These are phyloP conservation scores for Lepidocolaptes lacrymiger DNA, from an alignment of 2,797 vertebrate genomes.

Conservation along the genomic window DNA sequence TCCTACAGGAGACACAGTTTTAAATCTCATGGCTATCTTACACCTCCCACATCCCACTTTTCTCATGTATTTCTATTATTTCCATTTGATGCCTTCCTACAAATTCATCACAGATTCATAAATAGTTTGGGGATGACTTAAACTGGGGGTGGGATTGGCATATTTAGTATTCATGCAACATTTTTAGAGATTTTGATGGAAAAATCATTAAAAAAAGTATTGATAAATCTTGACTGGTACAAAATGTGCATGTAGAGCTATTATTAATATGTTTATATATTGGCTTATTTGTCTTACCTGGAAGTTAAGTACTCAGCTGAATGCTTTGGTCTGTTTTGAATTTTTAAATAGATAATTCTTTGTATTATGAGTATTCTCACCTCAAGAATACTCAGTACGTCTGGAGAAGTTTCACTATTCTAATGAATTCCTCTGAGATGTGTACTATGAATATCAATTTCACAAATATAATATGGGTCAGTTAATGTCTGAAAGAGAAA, in stretches of 20 bases:
- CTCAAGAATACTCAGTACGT: constrained; percentile 11
- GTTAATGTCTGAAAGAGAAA: not conserved
- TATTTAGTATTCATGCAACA: not conserved
- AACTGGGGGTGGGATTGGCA: not conserved
- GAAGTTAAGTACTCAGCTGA: not conserved
- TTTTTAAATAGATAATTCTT: not conserved
- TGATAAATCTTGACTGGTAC: not conserved
- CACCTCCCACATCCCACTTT: constrained; percentile 29
- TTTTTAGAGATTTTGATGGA: not conserved
- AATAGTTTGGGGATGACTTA: constrained; percentile 32
- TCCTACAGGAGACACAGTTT: not conserved
- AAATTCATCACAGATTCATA: constrained; percentile 13
- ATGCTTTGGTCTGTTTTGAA: not conserved
- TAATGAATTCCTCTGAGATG: constrained; percentile 34
- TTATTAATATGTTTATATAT: not conserved
- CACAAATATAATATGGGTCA: not conserved
- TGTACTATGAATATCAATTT: constrained; percentile 53
- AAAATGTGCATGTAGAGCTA: not conserved
- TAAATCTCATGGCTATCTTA: constrained; percentile 20
- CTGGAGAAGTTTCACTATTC: constrained; percentile 3
- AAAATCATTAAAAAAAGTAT: not conserved
- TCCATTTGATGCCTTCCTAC: not conserved
- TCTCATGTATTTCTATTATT: constrained; percentile 45
- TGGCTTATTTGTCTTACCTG: not conserved
- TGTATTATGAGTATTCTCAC: not conserved